Conservation (phyloP, 2,113 vertebrate species). For the Caretta caretta region DNA sequence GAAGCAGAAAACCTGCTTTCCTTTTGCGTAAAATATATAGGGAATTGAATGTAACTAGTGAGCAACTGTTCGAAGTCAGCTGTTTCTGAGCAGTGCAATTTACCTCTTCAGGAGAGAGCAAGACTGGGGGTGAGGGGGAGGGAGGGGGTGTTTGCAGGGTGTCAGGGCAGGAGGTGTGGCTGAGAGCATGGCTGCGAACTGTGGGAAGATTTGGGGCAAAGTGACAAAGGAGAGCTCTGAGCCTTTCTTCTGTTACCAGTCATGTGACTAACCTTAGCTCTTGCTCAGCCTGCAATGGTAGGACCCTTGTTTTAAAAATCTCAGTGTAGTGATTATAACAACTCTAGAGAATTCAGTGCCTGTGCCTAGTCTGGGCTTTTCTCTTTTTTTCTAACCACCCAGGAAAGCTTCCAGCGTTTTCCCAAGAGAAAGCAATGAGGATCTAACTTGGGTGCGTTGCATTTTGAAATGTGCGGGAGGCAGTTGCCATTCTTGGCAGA, state of each 20-base stretch:
- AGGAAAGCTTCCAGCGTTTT: neutral
- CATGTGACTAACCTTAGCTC: accelerated
- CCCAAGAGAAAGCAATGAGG: neutral
- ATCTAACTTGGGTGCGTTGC: neutral
- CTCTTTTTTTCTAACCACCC: neutral
- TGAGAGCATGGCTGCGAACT: neutral
- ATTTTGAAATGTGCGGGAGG: neutral
- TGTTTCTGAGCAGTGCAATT: neutral
- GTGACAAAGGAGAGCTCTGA: neutral
- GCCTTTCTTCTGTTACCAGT: neutral
- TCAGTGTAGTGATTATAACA: neutral
- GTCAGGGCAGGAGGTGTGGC: neutral
- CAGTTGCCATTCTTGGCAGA: neutral
- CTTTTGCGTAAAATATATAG: too few relatives aligned
- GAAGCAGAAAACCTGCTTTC: neutral
- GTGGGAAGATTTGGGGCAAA: neutral
- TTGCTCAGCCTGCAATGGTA: neutral
- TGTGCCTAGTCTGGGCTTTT: neutral
- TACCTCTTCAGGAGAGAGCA: neutral
- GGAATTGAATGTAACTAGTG: neutral
- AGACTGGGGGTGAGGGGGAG: neutral
- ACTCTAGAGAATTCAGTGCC: neutral
- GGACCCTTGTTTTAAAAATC: neutral
- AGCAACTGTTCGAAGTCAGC: neutral
- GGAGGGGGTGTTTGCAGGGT: neutral